phyloP scores from a whole-genome alignment of 1,140 invertebrate genomes.

The Microplitis demolitor region DNA sequence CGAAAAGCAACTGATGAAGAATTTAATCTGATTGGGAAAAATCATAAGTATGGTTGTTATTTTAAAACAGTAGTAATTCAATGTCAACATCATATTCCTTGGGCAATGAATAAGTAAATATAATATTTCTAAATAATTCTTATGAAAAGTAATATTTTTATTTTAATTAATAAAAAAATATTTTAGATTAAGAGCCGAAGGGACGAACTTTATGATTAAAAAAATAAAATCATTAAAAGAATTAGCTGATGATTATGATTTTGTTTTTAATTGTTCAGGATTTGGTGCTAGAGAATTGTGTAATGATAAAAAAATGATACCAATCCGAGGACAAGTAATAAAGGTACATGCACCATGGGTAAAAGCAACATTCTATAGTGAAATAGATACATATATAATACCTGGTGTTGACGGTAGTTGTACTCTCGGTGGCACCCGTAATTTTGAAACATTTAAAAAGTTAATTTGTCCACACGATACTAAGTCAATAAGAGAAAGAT shows the following conservation, averaged over 20 bases:
- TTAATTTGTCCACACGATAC: slow-evolving; percentile 74
- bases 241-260: slow-evolving; percentile 69
- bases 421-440: slow-evolving; percentile 83
- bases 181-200: slow-evolving; percentile 64
- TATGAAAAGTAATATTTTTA: not conserved
- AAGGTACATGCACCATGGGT: slow-evolving; percentile 89
- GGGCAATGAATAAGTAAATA: slow-evolving; percentile 68
- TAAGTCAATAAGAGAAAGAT: slow-evolving; percentile 75
- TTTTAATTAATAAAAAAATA: slow-evolving; percentile 18
- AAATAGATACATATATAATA: slow-evolving; percentile 84
- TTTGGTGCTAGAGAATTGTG: slow-evolving; percentile 79
- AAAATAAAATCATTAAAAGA: slow-evolving; percentile 68
- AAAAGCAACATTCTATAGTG: slow-evolving; percentile 84
- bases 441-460: slow-evolving; percentile 78
- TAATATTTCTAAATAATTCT: not conserved
- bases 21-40: slow-evolving; percentile 70
- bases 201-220: slow-evolving; percentile 64
- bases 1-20: slow-evolving; percentile 73
- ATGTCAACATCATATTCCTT: slow-evolving; percentile 74
- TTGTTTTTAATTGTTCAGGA: slow-evolving; percentile 89
- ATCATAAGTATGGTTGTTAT: slow-evolving; percentile 55
- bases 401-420: slow-evolving; percentile 73
- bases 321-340: slow-evolving; percentile 87
- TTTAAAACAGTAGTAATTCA: slow-evolving; percentile 2
- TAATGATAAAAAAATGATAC: slow-evolving; percentile 76